Conservation (phyloP, 2,797 vertebrate species). For the Lagorchestes hirsutus region DNA sequence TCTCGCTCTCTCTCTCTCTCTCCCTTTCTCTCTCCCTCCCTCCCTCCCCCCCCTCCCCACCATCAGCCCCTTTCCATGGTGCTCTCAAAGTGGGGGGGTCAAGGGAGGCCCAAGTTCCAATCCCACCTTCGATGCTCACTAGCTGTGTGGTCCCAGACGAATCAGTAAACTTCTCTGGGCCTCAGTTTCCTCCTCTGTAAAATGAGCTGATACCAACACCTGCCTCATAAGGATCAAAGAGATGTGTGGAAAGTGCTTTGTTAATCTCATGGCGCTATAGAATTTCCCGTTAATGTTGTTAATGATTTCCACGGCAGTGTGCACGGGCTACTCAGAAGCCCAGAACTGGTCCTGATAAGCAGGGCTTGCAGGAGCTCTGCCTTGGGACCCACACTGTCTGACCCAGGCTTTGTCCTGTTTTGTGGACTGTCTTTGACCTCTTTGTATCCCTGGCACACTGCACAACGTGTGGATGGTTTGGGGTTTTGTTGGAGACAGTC, state of each 20-base stretch:
- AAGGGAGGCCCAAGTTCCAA: not conserved
- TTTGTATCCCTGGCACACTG: not conserved
- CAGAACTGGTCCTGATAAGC: not conserved
- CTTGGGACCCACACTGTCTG: not conserved
- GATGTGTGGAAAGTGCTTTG: too few species aligned
- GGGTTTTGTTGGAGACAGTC: not conserved
- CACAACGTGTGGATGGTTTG: not conserved
- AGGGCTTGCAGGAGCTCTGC: too few species aligned
- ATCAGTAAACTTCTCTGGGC: not conserved
- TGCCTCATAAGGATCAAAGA: not conserved
- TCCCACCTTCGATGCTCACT: not conserved
- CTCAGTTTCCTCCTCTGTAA: not conserved
- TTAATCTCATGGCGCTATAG: accelerated
- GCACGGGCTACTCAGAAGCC: too few species aligned
- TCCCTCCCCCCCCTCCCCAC: not conserved
- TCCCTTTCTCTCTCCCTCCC: too few species aligned
- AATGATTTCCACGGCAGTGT: too few species aligned
- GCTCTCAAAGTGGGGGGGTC: not conserved
- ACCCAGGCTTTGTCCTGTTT: not conserved
- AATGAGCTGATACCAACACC: not conserved
- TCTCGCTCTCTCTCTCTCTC: too few species aligned
- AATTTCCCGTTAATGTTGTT: not conserved
- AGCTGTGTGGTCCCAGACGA: not conserved
- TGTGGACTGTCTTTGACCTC: not conserved
- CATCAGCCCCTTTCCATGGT: not conserved